A percentile compares a stretch with the other conserved stretches of the same genome.
Conservation (phyloP, 2,888 invertebrate species). For the Hirtodrosophila confusa region DNA sequence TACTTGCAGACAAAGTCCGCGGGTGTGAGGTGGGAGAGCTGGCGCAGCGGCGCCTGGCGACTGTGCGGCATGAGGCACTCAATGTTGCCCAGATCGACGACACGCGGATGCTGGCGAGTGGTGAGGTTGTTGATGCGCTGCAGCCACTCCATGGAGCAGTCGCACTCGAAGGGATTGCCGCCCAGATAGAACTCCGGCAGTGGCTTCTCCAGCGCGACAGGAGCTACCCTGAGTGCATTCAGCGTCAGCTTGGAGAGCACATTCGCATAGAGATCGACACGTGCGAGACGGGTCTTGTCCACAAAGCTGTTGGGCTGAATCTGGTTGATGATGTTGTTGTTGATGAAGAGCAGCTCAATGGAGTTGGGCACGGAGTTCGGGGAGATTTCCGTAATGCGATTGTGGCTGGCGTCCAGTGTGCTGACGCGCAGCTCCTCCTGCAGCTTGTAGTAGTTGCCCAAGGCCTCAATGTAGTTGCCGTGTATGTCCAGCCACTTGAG, state of each 20-base stretch:
- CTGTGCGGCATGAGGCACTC: conserved; percentile 94
- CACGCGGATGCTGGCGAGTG: conserved; percentile 92
- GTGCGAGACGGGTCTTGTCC: conserved; percentile 92
- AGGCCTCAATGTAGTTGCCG: conserved; percentile 93
- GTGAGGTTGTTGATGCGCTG: conserved; percentile 95
- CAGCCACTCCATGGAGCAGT: conserved; percentile 98
- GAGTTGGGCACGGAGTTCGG: conserved; percentile 95
- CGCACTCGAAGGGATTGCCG: conserved; percentile 96
- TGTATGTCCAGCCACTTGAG: conserved; percentile 96
- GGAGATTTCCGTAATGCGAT: conserved; percentile 92
- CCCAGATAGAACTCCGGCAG: conserved; percentile 95
- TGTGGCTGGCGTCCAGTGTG: conserved; percentile 95
- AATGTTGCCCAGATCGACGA: conserved; percentile 95
- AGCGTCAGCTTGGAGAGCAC: conserved; percentile 92
- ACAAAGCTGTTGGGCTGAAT: conserved; percentile 94
- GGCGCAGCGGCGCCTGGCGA: conserved; percentile 91
- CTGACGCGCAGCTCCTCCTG: conserved; percentile 92
- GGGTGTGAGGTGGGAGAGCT: conserved; percentile 90
- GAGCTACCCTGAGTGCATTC: conserved; percentile 91
- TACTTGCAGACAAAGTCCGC: conserved; percentile 96
- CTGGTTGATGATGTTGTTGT: conserved; percentile 92
- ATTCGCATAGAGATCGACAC: conserved; percentile 96
- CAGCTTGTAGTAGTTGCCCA: conserved; percentile 94
- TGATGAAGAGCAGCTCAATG: conserved; percentile 94
- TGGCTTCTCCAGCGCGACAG: conserved; percentile 88